Conservation (phyloP, 2,797 vertebrate genomes). For the Acanthurus leucopareius region DNA sequence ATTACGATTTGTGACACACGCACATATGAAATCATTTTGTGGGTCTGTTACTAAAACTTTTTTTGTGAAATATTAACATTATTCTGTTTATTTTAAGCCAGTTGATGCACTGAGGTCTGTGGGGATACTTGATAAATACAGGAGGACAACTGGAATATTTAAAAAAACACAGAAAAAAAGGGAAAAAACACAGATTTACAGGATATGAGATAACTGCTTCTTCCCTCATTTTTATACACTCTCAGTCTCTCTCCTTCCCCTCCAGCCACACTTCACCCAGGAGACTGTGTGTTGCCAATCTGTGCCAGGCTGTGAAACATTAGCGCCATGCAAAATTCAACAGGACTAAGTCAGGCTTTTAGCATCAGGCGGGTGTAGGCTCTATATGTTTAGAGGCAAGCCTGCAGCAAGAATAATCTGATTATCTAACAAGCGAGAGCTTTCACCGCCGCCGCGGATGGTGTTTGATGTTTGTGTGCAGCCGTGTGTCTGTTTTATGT, state of each 20-base stretch:
- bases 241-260: conserved; percentile 12
- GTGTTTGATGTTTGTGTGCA: conserved; percentile 37
- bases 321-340: conserved; percentile 83
- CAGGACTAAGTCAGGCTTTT: conserved; percentile 85
- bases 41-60: no score
- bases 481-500: conserved; percentile 24
- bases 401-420: conserved; percentile 80
- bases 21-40: no score
- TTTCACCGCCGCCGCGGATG: conserved; percentile 44
- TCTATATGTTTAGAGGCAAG: conserved; percentile 79
- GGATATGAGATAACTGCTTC: neutral
- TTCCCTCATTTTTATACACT: conserved; percentile 10
- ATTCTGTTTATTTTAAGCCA: neutral
- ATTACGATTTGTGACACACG: neutral
- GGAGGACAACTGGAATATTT: neutral
- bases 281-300: conserved; percentile 76
- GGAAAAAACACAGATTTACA: neutral
- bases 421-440: conserved; percentile 66
- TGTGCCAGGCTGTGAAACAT: conserved; percentile 79
- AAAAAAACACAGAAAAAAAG: neutral
- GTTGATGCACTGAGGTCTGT: neutral
- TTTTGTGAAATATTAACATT: neutral
- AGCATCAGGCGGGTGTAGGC: conserved; percentile 66
- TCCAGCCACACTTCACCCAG: conserved; percentile 49
- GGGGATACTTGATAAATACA: neutral